Percentiles rank a stretch among this genome's conserved stretches.
These are phyloP conservation scores for Ceuthmochares aereus DNA, from an alignment of 2,113 vertebrate species.

Conservation along the genomic window DNA sequence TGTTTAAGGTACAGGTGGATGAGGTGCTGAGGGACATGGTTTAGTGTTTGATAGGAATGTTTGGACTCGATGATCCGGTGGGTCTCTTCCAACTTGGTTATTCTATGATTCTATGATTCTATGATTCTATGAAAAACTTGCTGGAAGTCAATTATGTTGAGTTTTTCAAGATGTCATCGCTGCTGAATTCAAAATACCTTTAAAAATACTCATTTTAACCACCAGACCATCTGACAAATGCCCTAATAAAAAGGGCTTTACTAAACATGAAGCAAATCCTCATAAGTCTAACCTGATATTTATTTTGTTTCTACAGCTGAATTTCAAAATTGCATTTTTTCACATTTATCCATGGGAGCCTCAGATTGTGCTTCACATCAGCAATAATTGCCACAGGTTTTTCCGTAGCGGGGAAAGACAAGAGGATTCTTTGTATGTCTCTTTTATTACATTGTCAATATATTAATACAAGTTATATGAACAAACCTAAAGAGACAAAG, in stretches of 20 bases:
- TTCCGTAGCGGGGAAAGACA: slow-evolving; percentile 3
- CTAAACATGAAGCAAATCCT: neutral
- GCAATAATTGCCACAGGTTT: neutral
- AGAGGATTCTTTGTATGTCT: slow-evolving; percentile 24
- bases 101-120: too few relatives aligned
- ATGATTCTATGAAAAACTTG: neutral
- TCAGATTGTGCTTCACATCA: neutral
- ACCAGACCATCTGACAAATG: neutral
- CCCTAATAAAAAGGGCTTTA: neutral
- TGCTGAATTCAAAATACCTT: neutral
- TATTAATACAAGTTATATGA: slow-evolving; percentile 42
- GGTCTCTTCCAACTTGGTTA: too few relatives aligned
- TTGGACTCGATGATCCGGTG: too few relatives aligned
- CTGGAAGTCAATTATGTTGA: neutral
- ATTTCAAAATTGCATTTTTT: slow-evolving; percentile 37
- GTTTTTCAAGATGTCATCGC: neutral
- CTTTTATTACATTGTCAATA: slow-evolving; percentile 54
- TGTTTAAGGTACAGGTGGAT: too few relatives aligned
- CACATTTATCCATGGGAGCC: neutral
- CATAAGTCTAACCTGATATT: neutral
- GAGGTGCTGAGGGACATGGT: too few relatives aligned
- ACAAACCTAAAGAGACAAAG: slow-evolving; percentile 55
- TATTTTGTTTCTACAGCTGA: neutral
- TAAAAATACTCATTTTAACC: neutral
- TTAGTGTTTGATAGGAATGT: too few relatives aligned